These are phyloP conservation scores for Charaxes varanes DNA, from an alignment of 1,140 invertebrate genomes.

Conservation along the genomic window DNA sequence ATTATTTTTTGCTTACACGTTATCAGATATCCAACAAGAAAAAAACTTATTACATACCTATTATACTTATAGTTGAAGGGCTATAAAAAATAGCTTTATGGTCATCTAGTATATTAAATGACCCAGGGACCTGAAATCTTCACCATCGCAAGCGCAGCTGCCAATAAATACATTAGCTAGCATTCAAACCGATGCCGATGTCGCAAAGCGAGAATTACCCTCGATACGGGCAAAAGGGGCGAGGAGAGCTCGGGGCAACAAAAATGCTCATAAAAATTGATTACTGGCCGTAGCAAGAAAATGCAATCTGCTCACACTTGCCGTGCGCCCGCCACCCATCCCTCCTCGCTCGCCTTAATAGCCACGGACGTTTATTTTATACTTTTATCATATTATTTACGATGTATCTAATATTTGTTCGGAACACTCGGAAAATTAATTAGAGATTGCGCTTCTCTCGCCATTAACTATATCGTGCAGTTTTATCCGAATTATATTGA, in stretches of 20 bases:
- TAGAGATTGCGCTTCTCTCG: constrained; percentile 6
- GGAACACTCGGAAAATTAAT: constrained; percentile 16
- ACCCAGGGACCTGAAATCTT: too few relatives aligned
- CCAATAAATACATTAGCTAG: too few relatives aligned
- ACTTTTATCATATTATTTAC: constrained; percentile 48
- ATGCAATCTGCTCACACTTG: constrained; percentile 56
- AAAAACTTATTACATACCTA: too few relatives aligned
- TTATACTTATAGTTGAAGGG: too few relatives aligned
- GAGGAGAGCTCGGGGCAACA: constrained; percentile 37
- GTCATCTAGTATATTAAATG: too few relatives aligned
- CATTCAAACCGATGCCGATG: too few relatives aligned
- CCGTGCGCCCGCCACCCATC: constrained; percentile 21
- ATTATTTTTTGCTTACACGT: too few relatives aligned
- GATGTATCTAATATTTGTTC: constrained; percentile 27
- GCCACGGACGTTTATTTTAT: constrained; percentile 53
- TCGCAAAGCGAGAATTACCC: constrained; percentile 22
- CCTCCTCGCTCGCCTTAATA: constrained; percentile 40
- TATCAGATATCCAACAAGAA: too few relatives aligned
- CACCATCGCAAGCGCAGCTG: too few relatives aligned
- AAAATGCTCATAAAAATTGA: constrained; percentile 70
- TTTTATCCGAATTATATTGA: too few relatives aligned
- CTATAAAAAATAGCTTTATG: too few relatives aligned
- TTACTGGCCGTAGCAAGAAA: constrained; percentile 65
- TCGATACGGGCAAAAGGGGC: constrained; percentile 17
- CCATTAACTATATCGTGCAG: neutral